Conservation (phyloP, 2,888 invertebrate genomes). For the Morpho helenor region DNA sequence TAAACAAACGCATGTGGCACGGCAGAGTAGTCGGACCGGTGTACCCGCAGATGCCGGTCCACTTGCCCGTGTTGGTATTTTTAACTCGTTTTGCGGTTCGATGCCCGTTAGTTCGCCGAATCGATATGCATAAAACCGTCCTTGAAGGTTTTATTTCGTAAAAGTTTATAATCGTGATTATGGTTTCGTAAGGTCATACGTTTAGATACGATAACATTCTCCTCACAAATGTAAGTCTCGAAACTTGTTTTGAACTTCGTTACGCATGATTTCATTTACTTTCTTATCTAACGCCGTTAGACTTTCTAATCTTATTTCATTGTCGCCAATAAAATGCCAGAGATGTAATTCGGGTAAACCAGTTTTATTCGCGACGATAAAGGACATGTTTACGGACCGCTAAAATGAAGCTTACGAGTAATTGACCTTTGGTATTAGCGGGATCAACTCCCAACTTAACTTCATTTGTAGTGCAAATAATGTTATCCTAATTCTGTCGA, state of each 20-base stretch:
- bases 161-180: constrained; percentile 47
- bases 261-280: constrained; percentile 38
- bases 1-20: constrained; percentile 77
- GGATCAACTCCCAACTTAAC: constrained; percentile 9
- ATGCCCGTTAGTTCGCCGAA: constrained; percentile 73
- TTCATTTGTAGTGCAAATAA: not conserved
- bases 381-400: constrained; percentile 47
- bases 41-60: constrained; percentile 72
- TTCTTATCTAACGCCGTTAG: constrained; percentile 34
- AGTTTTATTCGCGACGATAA: constrained; percentile 51
- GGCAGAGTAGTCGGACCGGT: constrained; percentile 70
- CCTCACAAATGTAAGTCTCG: constrained; percentile 53
- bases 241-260: constrained; percentile 49
- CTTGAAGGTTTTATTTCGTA: constrained; percentile 58
- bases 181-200: constrained; percentile 41
- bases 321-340: constrained; percentile 39
- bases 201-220: constrained; percentile 39
- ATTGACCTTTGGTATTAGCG: constrained; percentile 49
- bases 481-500: not conserved
- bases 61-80: constrained; percentile 68
- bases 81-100: constrained; percentile 77
- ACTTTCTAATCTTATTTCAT: constrained; percentile 51
- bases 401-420: constrained; percentile 52
- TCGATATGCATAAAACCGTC: constrained; percentile 73
- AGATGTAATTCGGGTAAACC: constrained; percentile 34